phyloP scores from a whole-genome alignment of 1,140 invertebrate species.

The Rhagoletis pomonella region DNA sequence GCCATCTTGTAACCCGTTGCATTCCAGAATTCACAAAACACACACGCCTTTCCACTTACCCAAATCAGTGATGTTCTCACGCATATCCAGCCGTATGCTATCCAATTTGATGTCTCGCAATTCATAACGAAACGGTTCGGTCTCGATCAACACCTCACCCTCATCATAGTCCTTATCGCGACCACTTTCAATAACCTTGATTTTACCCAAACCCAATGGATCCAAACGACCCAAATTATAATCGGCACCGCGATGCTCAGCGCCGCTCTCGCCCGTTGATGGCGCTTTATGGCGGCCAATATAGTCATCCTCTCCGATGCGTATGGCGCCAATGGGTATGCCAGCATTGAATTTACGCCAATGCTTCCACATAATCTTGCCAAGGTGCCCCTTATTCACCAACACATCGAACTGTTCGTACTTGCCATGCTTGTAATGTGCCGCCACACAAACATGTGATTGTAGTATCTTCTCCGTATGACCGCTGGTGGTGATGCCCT shows the following conservation, averaged over 20 bases:
- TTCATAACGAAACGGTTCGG: slow-evolving; percentile 85
- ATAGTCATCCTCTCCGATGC: slow-evolving; percentile 74
- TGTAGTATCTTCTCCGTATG: slow-evolving; percentile 77
- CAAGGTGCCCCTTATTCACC: slow-evolving; percentile 85
- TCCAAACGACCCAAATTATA: slow-evolving; percentile 80
- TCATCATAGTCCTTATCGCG: slow-evolving; percentile 78
- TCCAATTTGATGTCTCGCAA: slow-evolving; percentile 80
- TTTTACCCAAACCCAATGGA: slow-evolving; percentile 79
- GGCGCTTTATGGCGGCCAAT: slow-evolving; percentile 75
- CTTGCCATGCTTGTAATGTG: slow-evolving; percentile 75
- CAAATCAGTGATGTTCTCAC: slow-evolving; percentile 76
- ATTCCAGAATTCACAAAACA: too few species aligned
- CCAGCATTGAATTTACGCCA: slow-evolving; percentile 81
- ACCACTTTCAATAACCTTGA: slow-evolving; percentile 79
- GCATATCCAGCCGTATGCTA: slow-evolving; percentile 76
- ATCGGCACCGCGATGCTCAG: slow-evolving; percentile 70
- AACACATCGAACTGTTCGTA: slow-evolving; percentile 83
- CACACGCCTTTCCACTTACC: slow-evolving; percentile 59
- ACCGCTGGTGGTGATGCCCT: slow-evolving; percentile 83
- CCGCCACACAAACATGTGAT: slow-evolving; percentile 79
- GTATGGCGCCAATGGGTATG: slow-evolving; percentile 80
- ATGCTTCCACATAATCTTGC: slow-evolving; percentile 81
- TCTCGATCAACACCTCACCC: slow-evolving; percentile 86
- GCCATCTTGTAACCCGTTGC: not conserved
- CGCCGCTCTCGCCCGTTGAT: slow-evolving; percentile 57